Percentiles rank a stretch among this genome's conserved stretches.
These are phyloP conservation scores for Drosophila heteroneura DNA, from an alignment of 2,888 invertebrate genomes.

Conservation along the genomic window DNA sequence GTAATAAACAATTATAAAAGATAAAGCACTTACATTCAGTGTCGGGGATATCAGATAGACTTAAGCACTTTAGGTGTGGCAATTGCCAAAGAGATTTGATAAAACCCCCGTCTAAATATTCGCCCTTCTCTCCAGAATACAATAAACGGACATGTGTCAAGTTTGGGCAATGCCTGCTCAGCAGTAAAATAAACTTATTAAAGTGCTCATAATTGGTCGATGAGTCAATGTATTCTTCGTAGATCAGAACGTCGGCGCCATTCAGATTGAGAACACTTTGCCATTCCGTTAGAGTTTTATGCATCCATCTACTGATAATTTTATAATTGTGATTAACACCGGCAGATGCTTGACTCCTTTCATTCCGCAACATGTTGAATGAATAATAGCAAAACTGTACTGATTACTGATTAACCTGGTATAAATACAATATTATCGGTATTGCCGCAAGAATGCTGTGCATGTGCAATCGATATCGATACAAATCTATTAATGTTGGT, in stretches of 20 bases:
- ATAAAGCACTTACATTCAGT: slow-evolving; percentile 19
- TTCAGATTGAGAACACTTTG: slow-evolving; percentile 12
- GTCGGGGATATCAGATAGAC: slow-evolving; percentile 11
- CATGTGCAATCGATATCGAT: slow-evolving; percentile 24
- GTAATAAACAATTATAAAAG: background rate
- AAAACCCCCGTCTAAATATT: slow-evolving; percentile 16
- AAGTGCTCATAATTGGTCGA: slow-evolving; percentile 19
- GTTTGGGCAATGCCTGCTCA: slow-evolving; percentile 27
- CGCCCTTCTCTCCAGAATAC: slow-evolving; percentile 17
- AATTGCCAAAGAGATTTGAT: slow-evolving; percentile 15
- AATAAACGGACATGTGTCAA: slow-evolving; percentile 30
- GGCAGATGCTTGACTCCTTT: background rate
- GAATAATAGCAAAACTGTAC: background rate
- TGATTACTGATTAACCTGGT: slow-evolving; percentile 18
- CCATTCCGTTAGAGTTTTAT: slow-evolving; percentile 32
- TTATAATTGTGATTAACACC: slow-evolving; percentile 9
- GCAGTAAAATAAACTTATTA: slow-evolving; percentile 10
- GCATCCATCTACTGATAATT: slow-evolving; percentile 39
- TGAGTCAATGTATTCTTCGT: slow-evolving; percentile 40
- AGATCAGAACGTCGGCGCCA: slow-evolving; percentile 14
- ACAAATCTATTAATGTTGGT: background rate
- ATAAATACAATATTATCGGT: background rate
- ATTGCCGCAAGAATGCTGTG: background rate
- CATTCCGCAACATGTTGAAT: slow-evolving; percentile 15
- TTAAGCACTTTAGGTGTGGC: slow-evolving; percentile 25